A percentile compares a stretch with the other conserved stretches of the same genome.
Evolutionary conservation across 2,797 vertebrate genomes (phyloP).

Genomic region (Fistularia tabacaria): DNA sequence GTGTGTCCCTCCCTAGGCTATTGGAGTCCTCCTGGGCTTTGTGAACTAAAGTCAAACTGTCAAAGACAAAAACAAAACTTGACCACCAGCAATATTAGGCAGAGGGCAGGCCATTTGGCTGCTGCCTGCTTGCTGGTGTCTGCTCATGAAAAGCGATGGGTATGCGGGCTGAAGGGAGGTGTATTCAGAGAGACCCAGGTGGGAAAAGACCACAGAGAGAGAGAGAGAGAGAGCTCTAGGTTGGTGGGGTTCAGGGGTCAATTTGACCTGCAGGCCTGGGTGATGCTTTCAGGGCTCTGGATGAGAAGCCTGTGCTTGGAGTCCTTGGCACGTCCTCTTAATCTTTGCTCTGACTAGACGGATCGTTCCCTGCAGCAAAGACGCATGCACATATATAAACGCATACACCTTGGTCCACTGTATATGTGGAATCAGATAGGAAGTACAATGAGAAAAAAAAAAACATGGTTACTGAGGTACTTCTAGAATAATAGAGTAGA

Average conservation of each 20-base stretch:
- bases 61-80: slow-evolving; percentile 76
- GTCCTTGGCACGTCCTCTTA: slow-evolving; percentile 69
- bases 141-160: slow-evolving; percentile 7
- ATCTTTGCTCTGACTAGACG: slow-evolving; percentile 61
- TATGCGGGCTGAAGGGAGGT: slow-evolving; percentile 23
- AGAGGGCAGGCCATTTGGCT: slow-evolving; percentile 72
- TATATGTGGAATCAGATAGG: slow-evolving; percentile 12
- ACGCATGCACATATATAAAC: slow-evolving; percentile 18
- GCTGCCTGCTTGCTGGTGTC: slow-evolving; percentile 42
- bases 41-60: slow-evolving; percentile 71
- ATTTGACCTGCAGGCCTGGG: slow-evolving; percentile 58
- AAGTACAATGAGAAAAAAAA: neutral
- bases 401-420: slow-evolving; percentile 41
- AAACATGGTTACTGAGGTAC: too few relatives aligned
- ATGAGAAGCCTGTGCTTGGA: slow-evolving; percentile 48
- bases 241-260: slow-evolving; percentile 51
- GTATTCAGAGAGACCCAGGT: slow-evolving; percentile 27
- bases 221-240: slow-evolving; percentile 37
- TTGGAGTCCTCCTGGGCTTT: slow-evolving; percentile 69
- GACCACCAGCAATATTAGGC: slow-evolving; percentile 73
- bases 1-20: slow-evolving; percentile 60
- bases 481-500: neutral
- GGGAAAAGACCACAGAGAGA: slow-evolving; percentile 28
- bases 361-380: slow-evolving; percentile 48
- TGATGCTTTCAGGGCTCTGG: slow-evolving; percentile 42